Evolutionary conservation across 1,140 invertebrate species (phyloP), one percentile per base, ranked within the genome.

Genomic region (Drosophila parabipectinata): DNA sequence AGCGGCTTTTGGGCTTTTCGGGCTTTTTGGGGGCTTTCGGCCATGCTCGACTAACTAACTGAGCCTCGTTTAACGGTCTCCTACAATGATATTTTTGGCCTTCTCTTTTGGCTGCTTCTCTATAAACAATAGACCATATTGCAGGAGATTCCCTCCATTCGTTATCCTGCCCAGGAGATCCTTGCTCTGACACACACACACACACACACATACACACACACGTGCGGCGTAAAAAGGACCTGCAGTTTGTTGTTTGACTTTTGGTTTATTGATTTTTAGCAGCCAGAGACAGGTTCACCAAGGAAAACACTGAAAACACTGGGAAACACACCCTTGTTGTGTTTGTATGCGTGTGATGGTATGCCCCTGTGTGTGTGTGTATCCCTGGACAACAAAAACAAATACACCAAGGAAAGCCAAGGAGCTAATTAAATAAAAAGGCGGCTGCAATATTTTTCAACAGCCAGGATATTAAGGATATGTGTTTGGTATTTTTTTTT

Each of bases 271-370:
- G 74, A 77, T 77, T 77, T 76, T 77, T 77, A 69, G 74, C 63
- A 37, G 60, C 39, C 1, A 18, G 57, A 52, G 62, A 77, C 73
- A 77, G 74, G 73, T 77, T 77, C 74, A 47, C 56, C 28, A 47
- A 68, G 52, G 34, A 37, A 44, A 18, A 18, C 41, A 41, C 10
- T n/a, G 34, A n/a, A 10, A 10, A n/a, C 39, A 44, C n/a, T 14
- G 51, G 61, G 61, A 77, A 87, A 87, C 78, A 88, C 83, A 87
- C 82, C 77, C 81, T 78, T 60, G 48, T 53, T 50, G 51, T 37
- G 39, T 12, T 34, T 32, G 30, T 59, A 9, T 32, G 18, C 10
- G 26, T 28, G 26, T 28, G 26, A 28, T 28, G 26, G 5, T 28
- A 28, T 28, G 26, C 26, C 26, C 1, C 26, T 26, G 26, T 26